Percentiles rank a stretch among this genome's conserved stretches.
These are phyloP conservation scores for Melikaiella ostensackeni DNA, from an alignment of 2,888 invertebrate species.

Conservation along the genomic window DNA sequence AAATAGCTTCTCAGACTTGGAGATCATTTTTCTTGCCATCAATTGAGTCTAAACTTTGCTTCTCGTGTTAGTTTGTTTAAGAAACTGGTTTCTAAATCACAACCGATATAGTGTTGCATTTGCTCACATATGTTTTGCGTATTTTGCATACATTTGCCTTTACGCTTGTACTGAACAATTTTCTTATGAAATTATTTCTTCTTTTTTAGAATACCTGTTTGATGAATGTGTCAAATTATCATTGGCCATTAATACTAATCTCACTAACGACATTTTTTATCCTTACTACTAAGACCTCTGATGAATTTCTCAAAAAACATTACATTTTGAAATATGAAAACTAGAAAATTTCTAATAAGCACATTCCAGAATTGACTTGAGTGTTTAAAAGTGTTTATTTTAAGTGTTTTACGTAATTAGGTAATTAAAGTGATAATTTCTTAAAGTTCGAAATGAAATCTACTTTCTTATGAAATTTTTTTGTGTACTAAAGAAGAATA, in stretches of 20 bases:
- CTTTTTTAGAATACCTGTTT: neutral
- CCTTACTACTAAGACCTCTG: too few species aligned
- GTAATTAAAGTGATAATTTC: too few species aligned
- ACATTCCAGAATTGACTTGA: too few species aligned
- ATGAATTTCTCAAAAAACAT: too few species aligned
- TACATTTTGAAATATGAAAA: too few species aligned
- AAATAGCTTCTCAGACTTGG: neutral
- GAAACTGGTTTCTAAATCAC: slow-evolving; percentile 11
- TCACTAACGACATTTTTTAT: too few species aligned
- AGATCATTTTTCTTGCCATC: neutral
- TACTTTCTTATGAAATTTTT: too few species aligned
- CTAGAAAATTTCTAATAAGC: too few species aligned
- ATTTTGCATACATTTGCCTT: neutral
- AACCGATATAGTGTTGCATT: neutral
- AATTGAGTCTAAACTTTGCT: neutral
- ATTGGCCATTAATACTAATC: neutral
- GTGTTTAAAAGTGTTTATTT: too few species aligned
- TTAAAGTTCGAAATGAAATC: too few species aligned
- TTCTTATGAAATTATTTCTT: neutral
- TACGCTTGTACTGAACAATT: neutral
- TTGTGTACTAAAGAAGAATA: too few species aligned
- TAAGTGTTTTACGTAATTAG: too few species aligned
- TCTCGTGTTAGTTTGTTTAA: neutral
- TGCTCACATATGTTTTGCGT: neutral
- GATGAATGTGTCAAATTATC: neutral